Conservation (phyloP, 2,113 vertebrate genomes). For the Acinonyx jubatus region DNA sequence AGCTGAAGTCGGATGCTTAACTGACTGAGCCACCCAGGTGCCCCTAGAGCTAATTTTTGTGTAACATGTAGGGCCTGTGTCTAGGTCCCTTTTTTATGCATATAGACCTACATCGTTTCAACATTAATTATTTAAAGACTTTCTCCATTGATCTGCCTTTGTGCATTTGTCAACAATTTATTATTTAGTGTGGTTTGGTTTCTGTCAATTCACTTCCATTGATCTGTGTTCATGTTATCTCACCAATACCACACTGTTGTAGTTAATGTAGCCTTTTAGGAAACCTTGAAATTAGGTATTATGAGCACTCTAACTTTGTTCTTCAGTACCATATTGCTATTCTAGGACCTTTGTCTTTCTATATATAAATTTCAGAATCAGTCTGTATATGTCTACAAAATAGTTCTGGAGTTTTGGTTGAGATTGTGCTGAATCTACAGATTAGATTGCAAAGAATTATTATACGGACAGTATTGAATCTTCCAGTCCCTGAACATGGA, state of each 20-base stretch:
- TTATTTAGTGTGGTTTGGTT: not conserved
- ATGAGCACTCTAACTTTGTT: not conserved
- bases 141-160: not conserved
- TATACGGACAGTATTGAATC: not conserved
- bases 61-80: not conserved
- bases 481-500: not conserved
- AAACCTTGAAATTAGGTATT: not conserved
- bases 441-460: not conserved
- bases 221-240: not conserved
- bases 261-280: not conserved
- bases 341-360: not conserved
- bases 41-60: not conserved
- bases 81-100: not conserved
- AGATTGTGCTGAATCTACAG: not conserved
- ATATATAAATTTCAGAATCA: not conserved
- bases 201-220: not conserved
- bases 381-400: not conserved
- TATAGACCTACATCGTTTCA: not conserved
- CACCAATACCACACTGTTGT: not conserved
- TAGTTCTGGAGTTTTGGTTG: not conserved
- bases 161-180: not conserved
- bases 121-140: not conserved
- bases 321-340: not conserved
- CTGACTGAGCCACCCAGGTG: too few relatives aligned
- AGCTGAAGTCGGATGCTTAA: too few relatives aligned